Conservation (phyloP, 2,888 invertebrate species). For the Eupithecia vulgata region DNA sequence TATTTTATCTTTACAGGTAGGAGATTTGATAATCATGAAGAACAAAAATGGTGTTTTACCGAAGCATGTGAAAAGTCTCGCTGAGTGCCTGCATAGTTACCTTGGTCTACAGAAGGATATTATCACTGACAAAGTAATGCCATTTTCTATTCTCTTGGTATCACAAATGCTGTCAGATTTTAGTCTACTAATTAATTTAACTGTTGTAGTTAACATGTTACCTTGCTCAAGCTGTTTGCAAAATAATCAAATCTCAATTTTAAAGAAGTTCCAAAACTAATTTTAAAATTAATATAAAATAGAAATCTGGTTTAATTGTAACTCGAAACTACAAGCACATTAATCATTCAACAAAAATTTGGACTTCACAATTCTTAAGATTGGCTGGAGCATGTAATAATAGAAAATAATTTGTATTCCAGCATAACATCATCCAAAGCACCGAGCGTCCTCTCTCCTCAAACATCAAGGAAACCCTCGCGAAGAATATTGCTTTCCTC, state of each 20-base stretch:
- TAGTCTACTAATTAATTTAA: background rate
- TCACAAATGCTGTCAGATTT: background rate
- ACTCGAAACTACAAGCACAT: too few relatives aligned
- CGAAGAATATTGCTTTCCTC: conserved; percentile 75
- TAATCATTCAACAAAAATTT: too few relatives aligned
- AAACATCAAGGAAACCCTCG: conserved; percentile 72
- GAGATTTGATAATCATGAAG: conserved; percentile 72
- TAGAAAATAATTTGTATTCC: conserved; percentile 46
- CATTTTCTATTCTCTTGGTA: background rate
- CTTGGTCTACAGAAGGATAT: conserved; percentile 70
- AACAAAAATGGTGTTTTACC: conserved; percentile 72
- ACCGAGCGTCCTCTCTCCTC: conserved; percentile 72
- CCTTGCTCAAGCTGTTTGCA: background rate
- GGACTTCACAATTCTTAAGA: too few relatives aligned
- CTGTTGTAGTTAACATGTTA: background rate
- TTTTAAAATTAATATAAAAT: too few relatives aligned
- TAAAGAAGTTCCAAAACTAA: too few relatives aligned
- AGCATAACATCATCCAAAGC: conserved; percentile 77
- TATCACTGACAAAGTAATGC: conserved; percentile 71
- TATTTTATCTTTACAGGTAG: conserved; percentile 69
- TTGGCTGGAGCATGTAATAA: background rate
- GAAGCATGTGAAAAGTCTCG: conserved; percentile 66
- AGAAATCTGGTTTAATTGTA: too few relatives aligned
- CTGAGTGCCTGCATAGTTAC: conserved; percentile 73
- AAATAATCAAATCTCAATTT: too few relatives aligned